Evolutionary conservation across 1,140 invertebrate species (phyloP), one percentile per base, ranked within the genome.

Genomic region (Ostrea edulis): DNA sequence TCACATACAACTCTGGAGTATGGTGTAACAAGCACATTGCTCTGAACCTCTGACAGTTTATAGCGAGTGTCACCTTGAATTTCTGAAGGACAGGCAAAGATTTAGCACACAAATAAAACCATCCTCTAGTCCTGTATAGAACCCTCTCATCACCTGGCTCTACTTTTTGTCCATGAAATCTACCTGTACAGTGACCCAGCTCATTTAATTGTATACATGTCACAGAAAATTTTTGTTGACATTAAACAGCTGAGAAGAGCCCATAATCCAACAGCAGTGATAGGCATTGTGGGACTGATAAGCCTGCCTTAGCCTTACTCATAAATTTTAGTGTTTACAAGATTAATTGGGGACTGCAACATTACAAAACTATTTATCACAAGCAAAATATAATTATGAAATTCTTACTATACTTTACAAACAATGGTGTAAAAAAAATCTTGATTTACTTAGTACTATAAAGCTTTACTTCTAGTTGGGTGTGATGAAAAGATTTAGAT

Each of bases 171-270:
- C 55, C 12, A 14, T 58, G 55, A 58, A 58, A 58, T 58, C 55
- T 71, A 71, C 68, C 68, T 71, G 68, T 71, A 71, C 29, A 35
- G 1, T 71, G 68, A 71, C 68, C 68, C 68, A 71, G 12, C 25
- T 71, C 29, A 71, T 29, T 71, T 20, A 58, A 71, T 25, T 35
- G 11, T 71, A 22, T 71, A 71, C 22, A 22, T 71, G 68, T 25
- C 68, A 71, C 22, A 44, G 29, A 71, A 14, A 25, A 25, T 8
- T 71, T 71, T 22, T 71, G 68, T 71, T 29, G 29, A 71, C 68
- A 71, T 29, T 71, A 71, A 71, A 71, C 68, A 71, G 68, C 68
- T 35, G 22, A 71, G 29, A 71, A 71, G 68, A 35, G 68, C 14
- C 25, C 68, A 44, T 71, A 12, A 71, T 29, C 22, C 22, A 14